Evolutionary conservation across 2,113 vertebrate species (phyloP).

Genomic region (Puntigrus tetrazona): DNA sequence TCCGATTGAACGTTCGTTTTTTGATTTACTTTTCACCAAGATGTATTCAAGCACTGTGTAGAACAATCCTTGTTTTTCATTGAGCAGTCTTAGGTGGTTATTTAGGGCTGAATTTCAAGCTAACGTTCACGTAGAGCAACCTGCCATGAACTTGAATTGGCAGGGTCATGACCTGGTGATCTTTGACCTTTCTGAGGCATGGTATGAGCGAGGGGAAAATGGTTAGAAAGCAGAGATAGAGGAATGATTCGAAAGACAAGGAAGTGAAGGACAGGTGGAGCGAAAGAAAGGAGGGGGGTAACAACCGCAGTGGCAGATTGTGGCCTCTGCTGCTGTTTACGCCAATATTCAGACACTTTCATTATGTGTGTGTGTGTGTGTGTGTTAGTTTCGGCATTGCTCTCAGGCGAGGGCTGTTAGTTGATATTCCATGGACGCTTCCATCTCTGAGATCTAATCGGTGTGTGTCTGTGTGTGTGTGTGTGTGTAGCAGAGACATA

Average conservation of each 20-base stretch:
- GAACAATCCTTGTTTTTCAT: neutral
- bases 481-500: conserved; percentile 41
- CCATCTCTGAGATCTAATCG: conserved; percentile 60
- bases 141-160: conserved; percentile 22
- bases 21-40: neutral
- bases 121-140: conserved; percentile 10
- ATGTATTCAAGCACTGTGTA: neutral
- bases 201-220: neutral
- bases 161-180: conserved; percentile 40
- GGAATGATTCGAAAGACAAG: neutral
- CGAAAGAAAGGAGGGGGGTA: conserved; percentile 13
- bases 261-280: conserved; percentile 15
- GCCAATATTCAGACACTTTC: conserved; percentile 25
- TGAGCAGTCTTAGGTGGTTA: neutral
- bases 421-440: conserved; percentile 60
- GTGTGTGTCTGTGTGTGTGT: conserved; percentile 45
- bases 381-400: conserved; percentile 39
- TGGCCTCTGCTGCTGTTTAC: conserved; percentile 22
- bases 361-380: conserved; percentile 38
- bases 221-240: neutral
- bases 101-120: conserved; percentile 3
- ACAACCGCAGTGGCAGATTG: neutral
- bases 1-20: neutral
- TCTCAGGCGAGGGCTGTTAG: conserved; percentile 49
- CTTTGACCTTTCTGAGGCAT: conserved; percentile 27